A percentile compares a stretch with the other conserved stretches of the same genome.
These are phyloP conservation scores for Phallusia fumigata DNA, from an alignment of 23 tunicate species.

Conservation along the genomic window DNA sequence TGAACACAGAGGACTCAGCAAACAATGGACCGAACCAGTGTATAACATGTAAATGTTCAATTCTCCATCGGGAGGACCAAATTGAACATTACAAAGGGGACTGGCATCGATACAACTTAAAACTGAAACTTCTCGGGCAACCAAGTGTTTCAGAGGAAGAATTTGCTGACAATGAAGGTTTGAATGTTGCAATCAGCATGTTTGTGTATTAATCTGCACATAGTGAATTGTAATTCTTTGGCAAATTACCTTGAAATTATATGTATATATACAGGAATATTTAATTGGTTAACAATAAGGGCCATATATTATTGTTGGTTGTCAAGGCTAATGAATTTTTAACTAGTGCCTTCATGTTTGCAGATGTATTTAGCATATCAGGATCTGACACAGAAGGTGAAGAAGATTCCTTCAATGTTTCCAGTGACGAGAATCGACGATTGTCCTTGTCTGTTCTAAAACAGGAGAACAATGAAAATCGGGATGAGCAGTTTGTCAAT, in stretches of 20 bases:
- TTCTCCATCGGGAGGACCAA: conserved; percentile 45
- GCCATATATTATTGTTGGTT: no score
- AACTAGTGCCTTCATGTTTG: no score
- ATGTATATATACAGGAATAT: no score
- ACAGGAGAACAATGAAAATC: conserved; percentile 21
- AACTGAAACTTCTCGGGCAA: conserved; percentile 43
- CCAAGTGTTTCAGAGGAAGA: conserved; percentile 41
- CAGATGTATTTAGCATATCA: conserved; percentile 69
- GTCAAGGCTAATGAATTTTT: no score
- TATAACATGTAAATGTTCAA: conserved; percentile 55
- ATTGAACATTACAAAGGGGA: conserved; percentile 64
- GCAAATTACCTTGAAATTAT: no score
- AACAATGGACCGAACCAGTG: conserved; percentile 13
- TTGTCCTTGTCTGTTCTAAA: conserved; percentile 35
- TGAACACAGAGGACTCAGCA: conserved; percentile 1
- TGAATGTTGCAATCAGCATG: no score
- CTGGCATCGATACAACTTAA: conserved; percentile 85
- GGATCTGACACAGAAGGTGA: conserved; percentile 71
- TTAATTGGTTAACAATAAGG: no score
- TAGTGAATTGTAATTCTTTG: no score
- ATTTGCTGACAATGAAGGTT: conserved; percentile 56
- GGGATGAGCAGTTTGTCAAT: conserved; percentile 48
- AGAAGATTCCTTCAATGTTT: neutral
- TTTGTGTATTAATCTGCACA: no score
- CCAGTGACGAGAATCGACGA: conserved; percentile 12